These are phyloP conservation scores for Tribolium freemani DNA, from an alignment of 2,888 invertebrate genomes.

Conservation along the genomic window DNA sequence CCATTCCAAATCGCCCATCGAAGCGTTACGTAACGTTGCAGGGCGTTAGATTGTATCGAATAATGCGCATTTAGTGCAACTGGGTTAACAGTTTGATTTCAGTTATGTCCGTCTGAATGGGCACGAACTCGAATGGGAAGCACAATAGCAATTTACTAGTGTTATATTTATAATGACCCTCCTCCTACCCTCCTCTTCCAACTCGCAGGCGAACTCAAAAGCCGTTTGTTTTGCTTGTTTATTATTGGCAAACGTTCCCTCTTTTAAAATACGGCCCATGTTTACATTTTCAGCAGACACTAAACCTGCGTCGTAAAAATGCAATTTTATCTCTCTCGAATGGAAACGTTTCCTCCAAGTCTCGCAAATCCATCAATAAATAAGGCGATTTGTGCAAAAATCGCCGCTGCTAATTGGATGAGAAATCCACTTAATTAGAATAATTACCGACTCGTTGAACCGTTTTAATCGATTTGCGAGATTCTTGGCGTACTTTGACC, in stretches of 20 bases:
- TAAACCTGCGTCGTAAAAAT: constrained; percentile 1
- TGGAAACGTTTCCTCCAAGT: no score
- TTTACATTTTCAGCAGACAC: constrained; percentile 7
- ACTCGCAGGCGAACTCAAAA: background rate
- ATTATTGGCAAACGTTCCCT: background rate
- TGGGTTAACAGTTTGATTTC: background rate
- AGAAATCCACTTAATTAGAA: background rate
- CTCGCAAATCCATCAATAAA: no score
- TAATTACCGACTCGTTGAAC: background rate
- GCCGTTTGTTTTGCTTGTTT: background rate
- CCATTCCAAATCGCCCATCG: background rate
- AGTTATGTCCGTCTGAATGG: background rate
- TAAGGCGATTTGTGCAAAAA: background rate
- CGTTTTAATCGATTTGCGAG: background rate
- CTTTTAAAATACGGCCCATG: background rate
- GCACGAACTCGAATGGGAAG: background rate
- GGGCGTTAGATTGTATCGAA: background rate
- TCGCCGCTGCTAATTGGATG: background rate
- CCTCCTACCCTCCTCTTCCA: background rate
- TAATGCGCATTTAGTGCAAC: background rate
- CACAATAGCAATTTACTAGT: background rate
- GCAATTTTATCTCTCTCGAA: background rate
- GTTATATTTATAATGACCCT: background rate
- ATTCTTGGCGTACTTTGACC: background rate
- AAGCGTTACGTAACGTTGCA: background rate